Base-by-base conservation (phyloP, 2,113 vertebrate species). In the Mesembrinibis cayennensis region DNA sequence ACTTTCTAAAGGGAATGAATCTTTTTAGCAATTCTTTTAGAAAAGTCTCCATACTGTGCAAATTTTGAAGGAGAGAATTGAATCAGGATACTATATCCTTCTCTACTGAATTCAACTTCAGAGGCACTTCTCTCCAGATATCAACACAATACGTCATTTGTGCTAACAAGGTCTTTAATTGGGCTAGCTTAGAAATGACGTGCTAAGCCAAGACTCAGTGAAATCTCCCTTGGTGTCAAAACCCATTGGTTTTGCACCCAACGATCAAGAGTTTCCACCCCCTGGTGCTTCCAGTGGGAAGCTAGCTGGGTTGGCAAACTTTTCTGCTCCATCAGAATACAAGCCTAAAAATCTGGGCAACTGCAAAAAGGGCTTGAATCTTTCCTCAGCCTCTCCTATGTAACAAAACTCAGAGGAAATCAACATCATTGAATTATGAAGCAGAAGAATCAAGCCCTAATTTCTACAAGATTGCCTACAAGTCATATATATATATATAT, bases 31-130 rank as follows among this genome's bases (percentile, higher is more conserved):
- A 78, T 84, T 95, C 29, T 89, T 90, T 78, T 21, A 67, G 63
- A 71, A 77, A 91, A 47, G 72, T 36, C 23, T 82, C 53, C 10
- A 7, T 13, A 3, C 22, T 0, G 0, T 81, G 27, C 3, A 9
- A 29, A 44, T 67, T 87, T 42, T 36, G 81, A 38, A 63, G 44
- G 55, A 67, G 13, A 55, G 32, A 63, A 67, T 16, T 88, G 14
- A 12, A 27, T 27, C 8, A 47, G n/a, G 26, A 21, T 0, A 47
- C 9, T 32, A 23, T 30, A 13, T 77, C 8, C 20, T 65, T 50
- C 71, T 36, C 26, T 67, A 21, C 17, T 44, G 42, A 73, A 42
- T 74, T 55, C 38, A 61, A 16, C 56, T 71, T 90, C 55, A 78
- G 80, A 90, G 20, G 25, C 44, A 9, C 7, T 61, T 40, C 21